A percentile compares a stretch with the other conserved stretches of the same genome.
Conservation (phyloP, 2,797 vertebrate genomes). For the Erithacus rubecula region DNA sequence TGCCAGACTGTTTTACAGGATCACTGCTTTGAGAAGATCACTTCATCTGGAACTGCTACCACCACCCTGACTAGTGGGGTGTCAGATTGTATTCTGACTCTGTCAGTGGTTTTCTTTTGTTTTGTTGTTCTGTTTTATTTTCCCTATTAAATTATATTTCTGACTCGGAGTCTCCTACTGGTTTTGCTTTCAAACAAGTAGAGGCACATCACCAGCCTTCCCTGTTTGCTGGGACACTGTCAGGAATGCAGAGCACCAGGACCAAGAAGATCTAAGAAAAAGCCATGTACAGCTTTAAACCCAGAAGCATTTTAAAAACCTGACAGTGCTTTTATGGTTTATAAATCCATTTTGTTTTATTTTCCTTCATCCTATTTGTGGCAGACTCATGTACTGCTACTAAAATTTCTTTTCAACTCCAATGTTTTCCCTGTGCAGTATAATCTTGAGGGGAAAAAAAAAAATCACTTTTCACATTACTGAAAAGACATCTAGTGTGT, state of each 20-base stretch:
- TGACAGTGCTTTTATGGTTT: not conserved
- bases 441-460: not conserved
- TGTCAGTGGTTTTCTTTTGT: no score
- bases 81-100: no score
- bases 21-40: no score
- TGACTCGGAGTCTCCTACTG: no score
- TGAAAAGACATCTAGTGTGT: slow-evolving; percentile 36
- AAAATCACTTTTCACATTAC: slow-evolving; percentile 57
- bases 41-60: no score
- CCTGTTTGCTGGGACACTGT: not conserved
- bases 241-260: not conserved
- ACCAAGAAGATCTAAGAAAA: not conserved
- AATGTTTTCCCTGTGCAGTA: slow-evolving; percentile 42
- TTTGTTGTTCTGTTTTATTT: no score
- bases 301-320: slow-evolving; percentile 23
- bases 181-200: no score
- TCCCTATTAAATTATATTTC: no score
- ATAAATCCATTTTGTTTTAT: slow-evolving; percentile 62
- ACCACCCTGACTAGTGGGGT: no score
- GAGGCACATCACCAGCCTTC: not conserved
- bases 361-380: slow-evolving; percentile 59
- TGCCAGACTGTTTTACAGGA: no score
- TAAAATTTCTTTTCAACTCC: slow-evolving; percentile 67
- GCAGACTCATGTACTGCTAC: slow-evolving; percentile 48
- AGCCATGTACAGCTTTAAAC: slow-evolving; percentile 1